A percentile compares a stretch with the other conserved stretches of the same genome.
Evolutionary conservation across 1,140 invertebrate genomes (phyloP).

Genomic region (Globodera ellingtonae): DNA sequence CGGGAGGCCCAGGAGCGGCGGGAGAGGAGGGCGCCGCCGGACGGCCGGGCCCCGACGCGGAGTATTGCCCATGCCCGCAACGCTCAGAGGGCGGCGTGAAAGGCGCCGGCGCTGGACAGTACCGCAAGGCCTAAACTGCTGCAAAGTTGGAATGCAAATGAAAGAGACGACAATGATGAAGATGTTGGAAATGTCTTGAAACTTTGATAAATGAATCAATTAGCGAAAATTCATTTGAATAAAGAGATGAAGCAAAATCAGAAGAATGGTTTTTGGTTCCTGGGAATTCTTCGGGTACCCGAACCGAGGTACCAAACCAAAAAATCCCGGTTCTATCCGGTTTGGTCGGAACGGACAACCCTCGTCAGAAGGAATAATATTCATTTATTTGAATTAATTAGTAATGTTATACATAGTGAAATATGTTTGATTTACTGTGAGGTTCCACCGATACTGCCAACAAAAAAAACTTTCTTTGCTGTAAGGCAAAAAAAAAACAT

Average conservation of each 20-base stretch:
- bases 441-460: no score
- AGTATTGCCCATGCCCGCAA: constrained; percentile 41
- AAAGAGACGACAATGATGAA: not conserved
- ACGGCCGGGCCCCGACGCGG: constrained; percentile 36
- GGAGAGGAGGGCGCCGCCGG: constrained; percentile 32
- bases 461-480: no score
- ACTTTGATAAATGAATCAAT: not conserved
- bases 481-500: no score
- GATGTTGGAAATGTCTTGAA: not conserved
- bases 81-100: constrained; percentile 37
- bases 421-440: no score
- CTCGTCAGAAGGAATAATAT: no score
- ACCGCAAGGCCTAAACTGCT: constrained; percentile 33
- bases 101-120: constrained; percentile 36
- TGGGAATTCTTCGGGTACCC: no score
- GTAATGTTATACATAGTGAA: no score
- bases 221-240: not conserved
- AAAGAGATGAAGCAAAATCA: not conserved
- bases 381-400: no score
- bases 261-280: no score
- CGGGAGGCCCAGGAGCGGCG: constrained; percentile 31
- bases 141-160: not conserved
- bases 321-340: no score
- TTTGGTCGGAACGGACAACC: no score
- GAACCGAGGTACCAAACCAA: no score